Evolutionary conservation across 2,797 vertebrate genomes (phyloP), one percentile per base, ranked within the genome.

Genomic region (Mallotus villosus): DNA sequence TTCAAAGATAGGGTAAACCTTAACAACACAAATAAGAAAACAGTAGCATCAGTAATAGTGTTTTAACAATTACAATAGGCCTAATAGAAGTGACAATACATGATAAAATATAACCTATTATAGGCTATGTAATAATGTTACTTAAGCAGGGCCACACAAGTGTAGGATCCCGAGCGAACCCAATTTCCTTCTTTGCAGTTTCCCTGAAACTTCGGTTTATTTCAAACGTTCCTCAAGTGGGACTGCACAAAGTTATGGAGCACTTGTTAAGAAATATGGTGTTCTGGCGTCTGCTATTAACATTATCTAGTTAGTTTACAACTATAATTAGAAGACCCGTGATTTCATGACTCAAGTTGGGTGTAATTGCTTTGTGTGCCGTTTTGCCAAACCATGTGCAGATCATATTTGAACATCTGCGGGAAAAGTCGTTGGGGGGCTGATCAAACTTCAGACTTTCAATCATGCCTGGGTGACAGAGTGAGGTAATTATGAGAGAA

Each of bases 301-400:
- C 79, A 85, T 79, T 75, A 80, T 78, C 81, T 80, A 77, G 66
- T 81, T 73, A 67, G 46, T 83, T 83, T 81, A 80, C 72, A 79
- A 63, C 81, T 79, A 75, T 82, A 87, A 85, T 84, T 81, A 81
- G 72, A 84, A 75, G 74, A 81, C 73, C 79, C 80, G 78, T 70
- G 62, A 79, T 71, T 81, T 77, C 81, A 81, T 80, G 70, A 72
- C 65, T 25, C 21, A 72, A 60, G 69, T 63, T 68, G 78, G 70
- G 73, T 76, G 80, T 81, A 85, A 82, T 82, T 82, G 77, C 74
- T 80, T 77, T 75, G 74, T 78, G 77, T 75, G 63, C 78, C 72
- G 55, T 69, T 81, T 84, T 73, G 76, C 75, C 63, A 73, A 79
- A 68, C 66, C 80, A 85, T 84, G 79, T 80, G 80, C 75, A 64